Conservation (phyloP, 2,888 invertebrate species). For the Gari tellinella region DNA sequence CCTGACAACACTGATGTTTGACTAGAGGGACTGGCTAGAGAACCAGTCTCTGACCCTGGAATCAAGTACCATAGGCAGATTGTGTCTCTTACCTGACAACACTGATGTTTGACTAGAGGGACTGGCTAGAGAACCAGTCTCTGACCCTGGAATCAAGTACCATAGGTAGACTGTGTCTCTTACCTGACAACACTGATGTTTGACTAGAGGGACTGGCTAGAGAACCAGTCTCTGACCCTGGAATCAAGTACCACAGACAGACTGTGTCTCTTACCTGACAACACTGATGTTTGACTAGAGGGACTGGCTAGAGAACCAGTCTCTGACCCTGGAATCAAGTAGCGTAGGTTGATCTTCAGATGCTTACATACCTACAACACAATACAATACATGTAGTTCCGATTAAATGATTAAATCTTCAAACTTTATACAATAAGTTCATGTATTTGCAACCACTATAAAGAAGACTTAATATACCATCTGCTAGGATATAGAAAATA, state of each 20-base stretch:
- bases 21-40: slow-evolving; percentile 43
- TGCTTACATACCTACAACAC: slow-evolving; percentile 62
- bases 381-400: background rate
- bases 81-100: slow-evolving; percentile 20
- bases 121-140: slow-evolving; percentile 39
- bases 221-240: slow-evolving; percentile 37
- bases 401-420: too few species aligned
- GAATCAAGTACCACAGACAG: background rate
- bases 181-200: slow-evolving; percentile 34
- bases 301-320: slow-evolving; percentile 43
- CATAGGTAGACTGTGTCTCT: slow-evolving; percentile 39
- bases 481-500: too few species aligned
- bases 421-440: too few species aligned
- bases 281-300: slow-evolving; percentile 33
- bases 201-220: slow-evolving; percentile 45
- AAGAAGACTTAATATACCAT: too few species aligned
- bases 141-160: slow-evolving; percentile 22
- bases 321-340: slow-evolving; percentile 52
- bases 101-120: slow-evolving; percentile 37
- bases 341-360: slow-evolving; percentile 68
- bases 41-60: slow-evolving; percentile 37
- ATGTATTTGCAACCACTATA: too few species aligned
- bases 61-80: slow-evolving; percentile 63
- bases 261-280: slow-evolving; percentile 20
- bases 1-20: slow-evolving; percentile 34